These are phyloP conservation scores for Laticauda laticaudata DNA, from an alignment of 2,113 vertebrate species.

Conservation along the genomic window DNA sequence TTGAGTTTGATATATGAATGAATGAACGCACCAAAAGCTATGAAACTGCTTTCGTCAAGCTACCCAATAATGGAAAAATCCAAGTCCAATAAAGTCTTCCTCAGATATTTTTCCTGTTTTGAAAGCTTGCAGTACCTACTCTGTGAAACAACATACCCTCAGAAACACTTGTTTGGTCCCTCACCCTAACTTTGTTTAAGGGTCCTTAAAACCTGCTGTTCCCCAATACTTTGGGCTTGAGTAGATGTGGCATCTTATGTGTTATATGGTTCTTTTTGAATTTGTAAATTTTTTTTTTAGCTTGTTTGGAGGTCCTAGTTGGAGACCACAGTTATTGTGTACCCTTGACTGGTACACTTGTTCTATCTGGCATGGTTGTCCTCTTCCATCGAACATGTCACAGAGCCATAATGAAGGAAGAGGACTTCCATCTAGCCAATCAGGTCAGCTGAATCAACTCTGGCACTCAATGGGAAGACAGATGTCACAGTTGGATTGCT, in stretches of 20 bases:
- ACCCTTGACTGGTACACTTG: background rate
- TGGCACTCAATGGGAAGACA: background rate
- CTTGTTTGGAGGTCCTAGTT: too few relatives aligned
- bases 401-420: background rate
- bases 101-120: background rate
- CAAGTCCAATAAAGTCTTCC: background rate
- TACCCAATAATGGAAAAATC: background rate
- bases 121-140: background rate
- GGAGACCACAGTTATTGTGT: background rate
- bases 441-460: background rate
- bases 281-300: background rate
- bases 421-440: background rate
- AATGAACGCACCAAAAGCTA: background rate
- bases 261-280: background rate
- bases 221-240: background rate
- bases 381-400: background rate
- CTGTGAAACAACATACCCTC: background rate
- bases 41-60: background rate
- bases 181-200: too few relatives aligned
- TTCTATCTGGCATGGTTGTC: background rate
- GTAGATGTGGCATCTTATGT: background rate
- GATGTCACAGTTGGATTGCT: background rate
- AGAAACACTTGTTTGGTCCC: background rate
- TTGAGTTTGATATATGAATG: background rate
- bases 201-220: too few relatives aligned